Evolutionary conservation across 2,113 vertebrate species (phyloP), one percentile per base, ranked within the genome.

Genomic region (Coracopsis vasa): DNA sequence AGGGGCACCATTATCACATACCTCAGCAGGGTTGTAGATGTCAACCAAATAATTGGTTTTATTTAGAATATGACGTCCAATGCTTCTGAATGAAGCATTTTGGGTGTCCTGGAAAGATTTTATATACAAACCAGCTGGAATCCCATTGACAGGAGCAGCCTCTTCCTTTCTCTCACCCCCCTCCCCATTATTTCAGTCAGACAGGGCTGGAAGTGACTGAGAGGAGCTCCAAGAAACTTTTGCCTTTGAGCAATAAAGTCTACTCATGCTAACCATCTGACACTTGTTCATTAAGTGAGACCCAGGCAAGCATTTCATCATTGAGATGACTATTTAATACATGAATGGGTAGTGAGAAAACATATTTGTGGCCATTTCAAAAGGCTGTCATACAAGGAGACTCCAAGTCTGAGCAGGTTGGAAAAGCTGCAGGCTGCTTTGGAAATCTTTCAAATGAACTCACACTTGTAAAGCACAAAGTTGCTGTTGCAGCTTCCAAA

Each of bases 1-100:
- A 97, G 92, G 93, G 69, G 18, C 77, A 93, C 94, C 77, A 97
- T 97, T 97, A 93, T 97, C 94, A 84, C 86, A 65, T 85, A 96
- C 95, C 92, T 96, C 89, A 96, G 79, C 75, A 69, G 96, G 81
- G 87, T 70, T 79, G 44, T 77, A 67, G 54, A 96, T 79, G 92
- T 95, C 95, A 94, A 94, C 78, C 64, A 94, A 92, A 95, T 94
- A 94, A 62, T 87, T 96, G 66, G 64, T 69, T 96, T 95, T 95
- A 94, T 90, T 95, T 73, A 75, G 91, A 84, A 89, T 93, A 69
- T 65, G 94, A 81, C 3, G 33, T 89, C 92, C 70, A 84, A 87
- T 54, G 53, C n/a, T 91, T 71, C 73, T 94, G 83, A 97, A 96
- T 96, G 88, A 91, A 86, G 94, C 77, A 65, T 96, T 96, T 95